Base-by-base conservation (phyloP, 1,140 invertebrate genomes). In the Ditylenchus dipsaci region DNA sequence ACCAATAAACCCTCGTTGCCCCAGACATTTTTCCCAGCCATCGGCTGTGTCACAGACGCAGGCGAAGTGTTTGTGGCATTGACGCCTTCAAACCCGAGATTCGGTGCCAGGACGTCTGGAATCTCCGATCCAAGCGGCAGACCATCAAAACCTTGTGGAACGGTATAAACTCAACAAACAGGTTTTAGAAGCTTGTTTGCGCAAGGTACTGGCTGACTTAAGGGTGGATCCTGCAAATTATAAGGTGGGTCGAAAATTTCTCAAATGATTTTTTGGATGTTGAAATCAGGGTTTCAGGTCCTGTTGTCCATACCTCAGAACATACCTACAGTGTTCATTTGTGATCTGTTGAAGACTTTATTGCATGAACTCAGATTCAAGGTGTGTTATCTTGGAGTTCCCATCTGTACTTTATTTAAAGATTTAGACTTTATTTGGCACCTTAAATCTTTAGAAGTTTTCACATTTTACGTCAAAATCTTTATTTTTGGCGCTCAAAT, bases 1-100 rank as follows among this genome's bases (percentile, higher is more conserved):
- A 86, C 86, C 19, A 80, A 85, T 63, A 80, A 87, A 77, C 84
- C 87, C 9, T 84, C 86, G 19, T 77, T 88, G 56, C 88, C 88
- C 26, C 87, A 38, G 15, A 65, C 56, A 53, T 88, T 88, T 82
- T 87, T 88, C 78, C 87, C 87, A 17, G 84, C 86, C 67, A 84
- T 88, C 33, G 85, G 86, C 65, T 86, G 86, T 29, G 82, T 84
- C n/a, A 80, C 84, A 47, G 82, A 83, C 7, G 84, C 78, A 49
- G 79, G 82, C 33, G 76, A 82, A 26, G 76, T 84, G 33, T 73
- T 84, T 19, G 86, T 85, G 88, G 88, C 21, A 78, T 83, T 59
- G 86, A 88, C 64, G 87, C 87, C 7, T 84, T 87, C 33, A 76
- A 82, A 56, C 86, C 87, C 3, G 83, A 86, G 38, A 79, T 86